Evolutionary conservation across 2,888 invertebrate genomes (phyloP).

Genomic region (Luperina nickerlii): DNA sequence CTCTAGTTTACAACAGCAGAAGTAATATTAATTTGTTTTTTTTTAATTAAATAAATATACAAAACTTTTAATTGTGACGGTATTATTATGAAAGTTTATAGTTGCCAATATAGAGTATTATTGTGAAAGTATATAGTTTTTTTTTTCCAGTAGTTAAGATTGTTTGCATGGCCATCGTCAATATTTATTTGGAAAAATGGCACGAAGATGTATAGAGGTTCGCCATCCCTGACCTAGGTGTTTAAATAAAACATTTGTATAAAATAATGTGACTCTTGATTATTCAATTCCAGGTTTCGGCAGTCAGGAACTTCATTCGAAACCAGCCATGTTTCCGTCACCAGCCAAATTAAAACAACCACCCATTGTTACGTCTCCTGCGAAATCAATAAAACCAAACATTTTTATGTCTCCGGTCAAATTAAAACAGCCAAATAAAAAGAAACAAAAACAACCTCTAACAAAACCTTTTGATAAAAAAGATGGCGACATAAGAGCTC

Average conservation of each 20-base stretch:
- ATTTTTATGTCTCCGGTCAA: constrained; percentile 67
- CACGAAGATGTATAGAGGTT: too few relatives aligned
- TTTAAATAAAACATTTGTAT: not conserved
- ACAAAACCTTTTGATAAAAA: constrained; percentile 81
- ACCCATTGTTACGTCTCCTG: constrained; percentile 59
- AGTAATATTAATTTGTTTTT: too few relatives aligned
- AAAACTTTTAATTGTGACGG: too few relatives aligned
- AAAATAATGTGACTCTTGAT: not conserved
- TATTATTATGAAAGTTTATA: too few relatives aligned
- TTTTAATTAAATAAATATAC: too few relatives aligned
- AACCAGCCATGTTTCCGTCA: constrained; percentile 60
- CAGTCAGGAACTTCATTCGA: constrained; percentile 72
- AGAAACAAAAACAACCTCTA: constrained; percentile 72
- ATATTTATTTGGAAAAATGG: too few relatives aligned
- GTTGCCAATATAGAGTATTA: too few relatives aligned
- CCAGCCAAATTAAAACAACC: constrained; percentile 73
- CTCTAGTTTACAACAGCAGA: too few relatives aligned
- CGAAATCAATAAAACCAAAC: constrained; percentile 70
- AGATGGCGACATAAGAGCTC: constrained; percentile 90
- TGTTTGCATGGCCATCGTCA: too few relatives aligned
- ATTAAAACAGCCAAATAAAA: constrained; percentile 75
- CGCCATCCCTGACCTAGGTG: not conserved
- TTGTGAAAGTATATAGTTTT: too few relatives aligned
- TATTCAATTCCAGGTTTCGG: constrained; percentile 72
- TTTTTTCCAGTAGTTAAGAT: too few relatives aligned